Evolutionary conservation across 2,113 vertebrate genomes (phyloP), one percentile per base, ranked within the genome.

Genomic region (Atlantisia rogersi): DNA sequence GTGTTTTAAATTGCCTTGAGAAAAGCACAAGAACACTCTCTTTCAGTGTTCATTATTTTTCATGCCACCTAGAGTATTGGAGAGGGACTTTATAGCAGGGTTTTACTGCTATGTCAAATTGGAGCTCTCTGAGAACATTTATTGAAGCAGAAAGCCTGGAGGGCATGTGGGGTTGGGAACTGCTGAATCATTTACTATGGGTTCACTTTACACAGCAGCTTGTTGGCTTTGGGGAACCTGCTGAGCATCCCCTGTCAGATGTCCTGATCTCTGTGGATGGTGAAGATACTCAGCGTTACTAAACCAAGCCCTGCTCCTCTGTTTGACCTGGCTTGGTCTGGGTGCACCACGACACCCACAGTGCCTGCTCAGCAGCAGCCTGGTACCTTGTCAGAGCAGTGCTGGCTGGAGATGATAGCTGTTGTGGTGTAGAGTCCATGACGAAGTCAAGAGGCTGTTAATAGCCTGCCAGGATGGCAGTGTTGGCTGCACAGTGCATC

Each of bases 141-240:
- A 26, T n/a, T 77, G 67, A 91, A 90, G 56, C 69, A 79, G 85
- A 96, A 97, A 87, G 46, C 80, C 92, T 56, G 21, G 15, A 82
- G 82, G 73, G 55, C 31, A 7, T 4, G 0, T 20, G 24, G 81
- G 59, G 31, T 21, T 75, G 69, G 39, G 46, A 86, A 71, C 26
- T 96, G 94, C 86, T 95, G 88, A 94, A 77, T 95, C 85, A 62
- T 77, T 92, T 79, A 77, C 25, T 52, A 31, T 86, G 79, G 39
- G 64, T 53, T 92, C 73, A 55, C 86, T 94, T 83, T 91, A 79
- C 52, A 82, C 25, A 35, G 48, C 31, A 17, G 22, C 85, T 80
- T 95, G 50, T 21, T 94, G 76, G 85, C 80, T 97, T 76, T 88
- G 68, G 59, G 40, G 71, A 32, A 81, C 31, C 68, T 74, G 73